Conservation (phyloP, 2,888 invertebrate species). For the Trypoxylon attenuatum region DNA sequence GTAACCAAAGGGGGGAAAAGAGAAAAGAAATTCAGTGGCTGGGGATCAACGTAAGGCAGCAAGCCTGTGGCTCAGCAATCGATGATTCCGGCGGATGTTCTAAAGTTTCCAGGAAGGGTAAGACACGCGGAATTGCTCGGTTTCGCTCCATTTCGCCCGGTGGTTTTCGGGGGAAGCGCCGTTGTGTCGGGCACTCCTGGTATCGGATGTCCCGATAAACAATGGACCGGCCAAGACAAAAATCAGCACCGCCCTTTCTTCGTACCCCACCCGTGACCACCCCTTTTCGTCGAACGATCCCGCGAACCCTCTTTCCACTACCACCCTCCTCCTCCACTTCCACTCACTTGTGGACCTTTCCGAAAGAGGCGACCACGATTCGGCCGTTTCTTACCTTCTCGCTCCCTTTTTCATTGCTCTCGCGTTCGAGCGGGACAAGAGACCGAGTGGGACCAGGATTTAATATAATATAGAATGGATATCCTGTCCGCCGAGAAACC, state of each 20-base stretch:
- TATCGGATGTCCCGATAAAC: slow-evolving; percentile 63
- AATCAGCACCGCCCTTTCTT: slow-evolving; percentile 71
- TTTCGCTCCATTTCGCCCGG: slow-evolving; percentile 62
- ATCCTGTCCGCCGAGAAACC: slow-evolving; percentile 59
- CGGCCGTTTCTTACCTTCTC: background rate
- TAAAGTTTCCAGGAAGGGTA: slow-evolving; percentile 59
- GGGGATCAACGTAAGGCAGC: slow-evolving; percentile 1
- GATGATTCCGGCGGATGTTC: slow-evolving; percentile 66
- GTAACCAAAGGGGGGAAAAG: too few relatives aligned
- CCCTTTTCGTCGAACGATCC: slow-evolving; percentile 44
- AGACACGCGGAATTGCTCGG: slow-evolving; percentile 58
- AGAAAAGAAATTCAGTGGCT: slow-evolving; percentile 34
- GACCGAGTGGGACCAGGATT: slow-evolving; percentile 32
- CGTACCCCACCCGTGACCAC: slow-evolving; percentile 52
- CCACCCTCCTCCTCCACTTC: slow-evolving; percentile 17
- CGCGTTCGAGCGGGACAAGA: slow-evolving; percentile 1
- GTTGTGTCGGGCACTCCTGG: slow-evolving; percentile 47
- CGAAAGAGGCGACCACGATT: slow-evolving; percentile 1
- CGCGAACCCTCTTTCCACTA: background rate
- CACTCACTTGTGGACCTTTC: slow-evolving; percentile 4
- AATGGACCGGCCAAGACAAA: slow-evolving; percentile 58
- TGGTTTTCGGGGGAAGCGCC: slow-evolving; percentile 22
- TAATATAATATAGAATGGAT: slow-evolving; percentile 67
- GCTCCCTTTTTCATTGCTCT: background rate
- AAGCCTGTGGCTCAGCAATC: slow-evolving; percentile 30